Base-by-base conservation (phyloP, 2,888 invertebrate genomes). In the Notocelia uddmanniana region DNA sequence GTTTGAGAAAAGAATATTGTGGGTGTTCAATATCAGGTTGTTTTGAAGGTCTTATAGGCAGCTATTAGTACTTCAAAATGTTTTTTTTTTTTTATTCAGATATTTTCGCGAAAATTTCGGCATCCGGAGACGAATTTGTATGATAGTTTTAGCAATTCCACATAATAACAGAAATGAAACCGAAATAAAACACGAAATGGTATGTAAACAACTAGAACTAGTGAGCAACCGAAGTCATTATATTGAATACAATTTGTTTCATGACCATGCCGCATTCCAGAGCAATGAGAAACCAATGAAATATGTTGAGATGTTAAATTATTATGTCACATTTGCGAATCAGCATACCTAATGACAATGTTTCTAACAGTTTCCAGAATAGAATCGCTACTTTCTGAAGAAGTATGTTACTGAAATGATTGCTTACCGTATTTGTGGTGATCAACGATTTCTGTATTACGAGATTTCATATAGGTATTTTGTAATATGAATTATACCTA, bases 231-330 rank as follows among this genome's bases (percentile, higher is more conserved):
- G 6, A 3, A 41, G 19, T 45, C 15, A 45, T 6, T 59, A 59
- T 59, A 60, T 45, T 60, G 41, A 60, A 26, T 23, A 45, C 37
- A 64, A 64, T 54, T 64, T 23, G 37, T 21, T 37, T 34, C 52
- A 64, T 3, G 64, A 64, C 52, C 21, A n/a, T 52, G 21, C 52
- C 64, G 37, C 64, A 64, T 54, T 50, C 63, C 63, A 9, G 18
- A 37, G 19, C 64, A 64, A 64, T 64, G 64, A 64, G 64, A 52
- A 37, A 64, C 52, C 21, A 64, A 54, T 54, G 62, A 64, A 54
- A 64, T 64, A 37, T 37, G 37, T 54, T 52, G 52, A 64, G n/a
- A 54, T 64, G 64, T 64, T 37, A 64, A 64, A 64, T 37, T 34
- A 64, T 21, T 54, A 54, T 64, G 52, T 64, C 52, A 50, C 63